Evolutionary conservation across 2,888 invertebrate genomes (phyloP).

Genomic region (Epinotia bilunana): DNA sequence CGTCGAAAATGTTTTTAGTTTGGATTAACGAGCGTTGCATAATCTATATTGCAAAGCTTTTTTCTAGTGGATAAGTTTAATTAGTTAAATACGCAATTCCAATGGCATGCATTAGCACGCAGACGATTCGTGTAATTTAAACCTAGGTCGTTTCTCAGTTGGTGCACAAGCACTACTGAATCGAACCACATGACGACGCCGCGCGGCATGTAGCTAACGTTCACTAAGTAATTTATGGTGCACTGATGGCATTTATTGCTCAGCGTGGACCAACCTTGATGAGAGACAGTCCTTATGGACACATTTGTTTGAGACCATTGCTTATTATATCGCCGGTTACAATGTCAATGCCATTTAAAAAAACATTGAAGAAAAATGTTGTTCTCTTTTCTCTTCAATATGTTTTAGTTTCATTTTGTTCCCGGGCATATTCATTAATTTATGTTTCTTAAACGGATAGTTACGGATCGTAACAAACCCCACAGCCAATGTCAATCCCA

Average conservation of each 20-base stretch:
- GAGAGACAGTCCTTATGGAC: slow-evolving; percentile 18
- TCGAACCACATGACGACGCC: slow-evolving; percentile 60
- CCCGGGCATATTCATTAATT: too few relatives aligned
- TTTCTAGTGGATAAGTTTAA: slow-evolving; percentile 26
- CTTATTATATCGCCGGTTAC: not conserved
- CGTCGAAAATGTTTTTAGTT: slow-evolving; percentile 1
- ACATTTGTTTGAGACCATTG: not conserved
- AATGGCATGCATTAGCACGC: slow-evolving; percentile 3
- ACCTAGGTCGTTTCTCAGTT: slow-evolving; percentile 43
- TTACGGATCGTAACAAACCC: too few relatives aligned
- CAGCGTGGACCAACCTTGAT: slow-evolving; percentile 20
- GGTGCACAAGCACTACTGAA: slow-evolving; percentile 53
- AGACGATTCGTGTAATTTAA: slow-evolving; percentile 38
- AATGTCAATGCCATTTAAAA: slow-evolving; percentile 13
- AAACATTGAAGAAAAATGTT: too few relatives aligned
- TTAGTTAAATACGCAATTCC: slow-evolving; percentile 24
- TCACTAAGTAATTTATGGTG: slow-evolving; percentile 64
- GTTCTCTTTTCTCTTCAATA: too few relatives aligned
- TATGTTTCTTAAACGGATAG: too few relatives aligned
- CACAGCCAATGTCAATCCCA: too few relatives aligned
- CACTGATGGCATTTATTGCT: slow-evolving; percentile 37
- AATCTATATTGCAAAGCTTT: not conserved
- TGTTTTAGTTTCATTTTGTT: too few relatives aligned
- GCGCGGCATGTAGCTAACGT: slow-evolving; percentile 58
- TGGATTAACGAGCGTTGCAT: not conserved